Evolutionary conservation across 2,113 vertebrate genomes (phyloP).

Genomic region (Nymphicus hollandicus): DNA sequence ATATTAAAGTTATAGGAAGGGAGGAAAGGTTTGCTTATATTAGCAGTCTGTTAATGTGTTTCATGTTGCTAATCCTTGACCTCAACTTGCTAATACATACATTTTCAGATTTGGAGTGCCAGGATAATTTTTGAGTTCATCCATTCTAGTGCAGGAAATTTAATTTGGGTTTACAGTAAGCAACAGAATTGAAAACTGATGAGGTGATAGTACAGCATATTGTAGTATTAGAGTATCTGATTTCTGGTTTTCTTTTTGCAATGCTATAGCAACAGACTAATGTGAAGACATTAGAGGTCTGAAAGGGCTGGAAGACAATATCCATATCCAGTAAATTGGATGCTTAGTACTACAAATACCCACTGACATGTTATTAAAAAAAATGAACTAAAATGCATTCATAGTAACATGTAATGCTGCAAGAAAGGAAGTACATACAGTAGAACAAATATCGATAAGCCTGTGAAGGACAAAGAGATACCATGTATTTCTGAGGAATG

Average conservation of each 20-base stretch:
- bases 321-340: background rate
- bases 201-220: background rate
- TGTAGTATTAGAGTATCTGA: background rate
- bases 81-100: background rate
- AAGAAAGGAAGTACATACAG: background rate
- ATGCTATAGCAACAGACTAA: background rate
- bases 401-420: background rate
- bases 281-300: background rate
- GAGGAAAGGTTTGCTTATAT: background rate
- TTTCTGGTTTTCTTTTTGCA: background rate
- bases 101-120: background rate
- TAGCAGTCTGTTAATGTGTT: background rate
- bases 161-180: background rate
- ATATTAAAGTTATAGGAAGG: background rate
- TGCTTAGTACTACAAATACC: background rate
- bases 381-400: background rate
- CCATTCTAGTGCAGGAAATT: background rate
- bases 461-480: background rate
- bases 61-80: background rate
- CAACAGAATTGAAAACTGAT: background rate
- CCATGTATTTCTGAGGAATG: background rate
- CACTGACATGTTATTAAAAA: background rate
- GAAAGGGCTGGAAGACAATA: background rate
- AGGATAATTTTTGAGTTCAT: background rate
- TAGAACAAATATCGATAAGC: background rate